A percentile compares a stretch with the other conserved stretches of the same genome.
These are phyloP conservation scores for Maconellicoccus hirsutus DNA, from an alignment of 1,140 invertebrate genomes.

Conservation along the genomic window DNA sequence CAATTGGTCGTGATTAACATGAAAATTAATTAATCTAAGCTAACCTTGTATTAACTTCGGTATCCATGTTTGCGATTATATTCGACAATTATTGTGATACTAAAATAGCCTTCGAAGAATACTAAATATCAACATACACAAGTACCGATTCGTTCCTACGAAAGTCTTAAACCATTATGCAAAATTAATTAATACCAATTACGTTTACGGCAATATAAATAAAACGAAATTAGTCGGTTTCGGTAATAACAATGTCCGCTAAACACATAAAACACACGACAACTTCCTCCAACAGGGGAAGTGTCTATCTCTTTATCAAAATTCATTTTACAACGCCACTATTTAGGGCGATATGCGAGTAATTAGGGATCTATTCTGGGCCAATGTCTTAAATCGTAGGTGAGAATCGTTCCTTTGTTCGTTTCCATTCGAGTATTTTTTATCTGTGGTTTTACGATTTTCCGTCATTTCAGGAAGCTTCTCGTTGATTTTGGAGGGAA, in stretches of 20 bases:
- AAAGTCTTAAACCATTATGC: background rate
- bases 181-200: background rate
- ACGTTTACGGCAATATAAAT: background rate
- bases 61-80: conserved; percentile 2
- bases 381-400: too few relatives aligned
- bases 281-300: conserved; percentile 11
- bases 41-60: conserved; percentile 19
- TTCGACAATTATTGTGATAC: background rate
- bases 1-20: too few relatives aligned
- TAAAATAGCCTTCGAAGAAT: background rate
- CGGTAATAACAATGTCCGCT: conserved; percentile 1
- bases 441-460: too few relatives aligned
- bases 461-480: too few relatives aligned
- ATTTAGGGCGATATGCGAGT: too few relatives aligned
- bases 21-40: background rate
- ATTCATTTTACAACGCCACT: too few relatives aligned
- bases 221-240: background rate
- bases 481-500: too few relatives aligned
- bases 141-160: background rate
- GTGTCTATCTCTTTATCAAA: background rate
- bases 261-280: conserved; percentile 17
- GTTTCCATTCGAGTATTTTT: too few relatives aligned
- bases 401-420: too few relatives aligned
- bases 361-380: too few relatives aligned
- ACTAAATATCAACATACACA: background rate